Percentiles rank a stretch among this genome's conserved stretches.
phyloP scores from a whole-genome alignment of 2,888 invertebrate genomes.

The Acanthoscelides obtectus region DNA sequence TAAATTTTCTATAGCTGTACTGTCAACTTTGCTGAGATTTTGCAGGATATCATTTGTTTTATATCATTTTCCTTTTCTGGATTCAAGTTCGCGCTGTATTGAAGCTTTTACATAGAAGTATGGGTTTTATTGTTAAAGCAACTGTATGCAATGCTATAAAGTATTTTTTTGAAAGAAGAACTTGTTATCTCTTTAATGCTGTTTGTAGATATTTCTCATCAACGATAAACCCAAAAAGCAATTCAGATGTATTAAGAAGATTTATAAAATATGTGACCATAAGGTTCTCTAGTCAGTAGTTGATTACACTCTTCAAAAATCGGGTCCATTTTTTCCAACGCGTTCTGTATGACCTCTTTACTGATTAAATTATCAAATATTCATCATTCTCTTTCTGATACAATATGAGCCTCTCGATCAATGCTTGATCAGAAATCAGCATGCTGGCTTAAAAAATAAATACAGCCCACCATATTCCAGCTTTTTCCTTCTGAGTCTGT shows the following conservation, averaged over 20 bases:
- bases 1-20: conserved; percentile 11
- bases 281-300: not conserved
- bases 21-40: conserved; percentile 14
- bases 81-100: conserved; percentile 2
- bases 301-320: not conserved
- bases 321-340: not conserved
- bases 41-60: conserved; percentile 22
- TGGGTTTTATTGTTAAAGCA: not conserved
- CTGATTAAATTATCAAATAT: not conserved
- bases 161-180: not conserved
- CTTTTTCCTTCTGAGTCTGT: not conserved
- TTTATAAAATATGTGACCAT: not conserved
- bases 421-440: not conserved
- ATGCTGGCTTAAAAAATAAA: not conserved
- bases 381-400: not conserved
- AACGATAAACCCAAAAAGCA: not conserved
- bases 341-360: not conserved
- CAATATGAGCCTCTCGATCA: not conserved
- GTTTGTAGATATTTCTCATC: not conserved
- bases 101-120: not conserved
- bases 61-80: conserved; percentile 26
- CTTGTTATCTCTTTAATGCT: not conserved
- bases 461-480: not conserved
- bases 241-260: not conserved
- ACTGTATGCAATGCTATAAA: not conserved